phyloP scores from a whole-genome alignment of 2,888 invertebrate genomes.

The Parthenolecanium corni region DNA sequence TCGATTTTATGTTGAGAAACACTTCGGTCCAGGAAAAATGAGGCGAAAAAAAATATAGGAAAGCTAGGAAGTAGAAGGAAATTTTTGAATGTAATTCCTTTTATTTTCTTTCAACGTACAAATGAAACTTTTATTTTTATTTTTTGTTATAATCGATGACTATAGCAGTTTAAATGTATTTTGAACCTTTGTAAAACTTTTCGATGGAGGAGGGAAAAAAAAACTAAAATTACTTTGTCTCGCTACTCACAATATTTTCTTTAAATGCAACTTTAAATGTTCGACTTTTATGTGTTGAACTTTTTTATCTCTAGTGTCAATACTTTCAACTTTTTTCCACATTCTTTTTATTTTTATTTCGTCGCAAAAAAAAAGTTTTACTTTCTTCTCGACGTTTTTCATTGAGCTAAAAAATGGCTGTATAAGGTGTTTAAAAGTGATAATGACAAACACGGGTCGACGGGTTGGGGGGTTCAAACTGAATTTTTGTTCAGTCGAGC shows the following conservation, averaged over 20 bases:
- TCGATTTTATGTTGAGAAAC: too few species aligned
- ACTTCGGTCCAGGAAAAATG: too few species aligned
- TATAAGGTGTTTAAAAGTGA: constrained; percentile 10
- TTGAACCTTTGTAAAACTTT: constrained; percentile 12
- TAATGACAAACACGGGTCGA: background rate
- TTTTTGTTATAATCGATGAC: constrained; percentile 10
- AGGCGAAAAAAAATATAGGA: too few species aligned
- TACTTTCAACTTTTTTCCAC: constrained; percentile 5
- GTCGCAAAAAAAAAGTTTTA: too few species aligned
- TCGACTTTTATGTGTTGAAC: constrained; percentile 11
- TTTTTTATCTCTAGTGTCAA: constrained; percentile 19
- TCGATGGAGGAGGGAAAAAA: background rate
- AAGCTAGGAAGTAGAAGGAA: background rate
- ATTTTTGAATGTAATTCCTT: constrained; percentile 3
- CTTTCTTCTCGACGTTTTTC: background rate
- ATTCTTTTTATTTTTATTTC: background rate
- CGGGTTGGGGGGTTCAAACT: too few species aligned
- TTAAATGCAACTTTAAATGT: constrained; percentile 19
- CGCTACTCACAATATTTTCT: constrained; percentile 20
- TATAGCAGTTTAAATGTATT: constrained; percentile 20
- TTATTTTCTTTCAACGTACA: background rate
- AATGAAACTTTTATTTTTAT: constrained; percentile 3
- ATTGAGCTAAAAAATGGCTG: constrained; percentile 3
- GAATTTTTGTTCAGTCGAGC: too few species aligned
- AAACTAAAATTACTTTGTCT: constrained; percentile 19